A percentile compares a stretch with the other conserved stretches of the same genome.
Conservation (phyloP, 1,140 invertebrate species). For the Samia ricini region DNA sequence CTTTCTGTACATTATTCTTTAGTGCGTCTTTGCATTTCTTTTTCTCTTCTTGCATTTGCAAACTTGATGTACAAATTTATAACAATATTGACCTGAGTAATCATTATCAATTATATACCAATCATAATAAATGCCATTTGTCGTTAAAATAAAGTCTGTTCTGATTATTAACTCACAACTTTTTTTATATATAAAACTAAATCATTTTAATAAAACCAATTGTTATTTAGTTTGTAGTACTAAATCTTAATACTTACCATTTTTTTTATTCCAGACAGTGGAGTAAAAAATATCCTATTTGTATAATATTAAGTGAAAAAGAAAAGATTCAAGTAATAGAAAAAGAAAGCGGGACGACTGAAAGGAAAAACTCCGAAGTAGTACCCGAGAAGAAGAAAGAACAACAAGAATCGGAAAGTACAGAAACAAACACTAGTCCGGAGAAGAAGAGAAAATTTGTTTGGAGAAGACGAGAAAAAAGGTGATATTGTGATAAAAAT, state of each 20-base stretch:
- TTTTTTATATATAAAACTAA: no score
- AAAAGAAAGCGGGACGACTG: slow-evolving; percentile 42
- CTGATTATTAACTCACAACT: no score
- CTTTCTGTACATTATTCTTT: no score
- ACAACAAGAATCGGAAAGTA: slow-evolving; percentile 44
- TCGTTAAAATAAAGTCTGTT: no score
- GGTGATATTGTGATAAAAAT: slow-evolving; percentile 35
- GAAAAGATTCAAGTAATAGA: slow-evolving; percentile 71
- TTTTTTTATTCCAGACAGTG: slow-evolving; percentile 80
- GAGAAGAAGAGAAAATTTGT: slow-evolving; percentile 69
- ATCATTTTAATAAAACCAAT: no score
- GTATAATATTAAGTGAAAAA: slow-evolving; percentile 79
- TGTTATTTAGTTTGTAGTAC: no score
- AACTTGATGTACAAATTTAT: no score
- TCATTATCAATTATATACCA: no score
- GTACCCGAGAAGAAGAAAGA: slow-evolving; percentile 48
- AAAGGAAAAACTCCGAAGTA: slow-evolving; percentile 41
- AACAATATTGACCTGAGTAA: no score
- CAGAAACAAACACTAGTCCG: slow-evolving; percentile 60
- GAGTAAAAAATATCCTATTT: slow-evolving; percentile 96
- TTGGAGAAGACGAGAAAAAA: slow-evolving; percentile 63
- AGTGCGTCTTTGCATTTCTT: no score
- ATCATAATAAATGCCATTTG: no score
- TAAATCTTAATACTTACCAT: slow-evolving; percentile 7
- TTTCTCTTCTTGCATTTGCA: no score